Conservation (phyloP, 2,113 vertebrate genomes). For the human (Homo sapiens) region DNA sequence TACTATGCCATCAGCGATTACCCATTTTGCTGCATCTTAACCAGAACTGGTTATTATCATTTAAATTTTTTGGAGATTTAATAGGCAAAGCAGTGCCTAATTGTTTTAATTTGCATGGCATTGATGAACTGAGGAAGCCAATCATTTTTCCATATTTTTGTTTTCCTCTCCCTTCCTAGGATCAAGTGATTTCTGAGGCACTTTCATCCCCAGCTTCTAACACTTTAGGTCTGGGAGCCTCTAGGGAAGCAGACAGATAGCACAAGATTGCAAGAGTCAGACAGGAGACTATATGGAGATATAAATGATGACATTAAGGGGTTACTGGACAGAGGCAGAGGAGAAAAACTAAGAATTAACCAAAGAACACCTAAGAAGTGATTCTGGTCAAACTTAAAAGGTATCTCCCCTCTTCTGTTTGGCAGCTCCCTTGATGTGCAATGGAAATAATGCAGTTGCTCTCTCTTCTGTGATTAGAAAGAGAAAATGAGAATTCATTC, state of each 20-base stretch:
- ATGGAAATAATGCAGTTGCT: neutral
- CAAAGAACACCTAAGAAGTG: neutral
- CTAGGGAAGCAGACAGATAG: neutral
- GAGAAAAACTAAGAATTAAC: neutral
- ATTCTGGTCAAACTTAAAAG: neutral
- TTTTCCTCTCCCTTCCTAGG: neutral
- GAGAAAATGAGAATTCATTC: neutral
- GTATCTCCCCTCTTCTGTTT: neutral
- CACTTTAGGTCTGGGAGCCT: neutral
- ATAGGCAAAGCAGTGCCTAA: neutral
- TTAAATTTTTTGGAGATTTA: slow-evolving; percentile 9
- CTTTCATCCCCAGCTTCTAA: neutral
- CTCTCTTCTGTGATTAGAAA: neutral
- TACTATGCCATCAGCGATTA: neutral
- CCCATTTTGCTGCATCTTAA: slow-evolving; percentile 7
- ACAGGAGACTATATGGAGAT: neutral
- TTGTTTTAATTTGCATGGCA: slow-evolving; percentile 31
- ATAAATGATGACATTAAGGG: neutral
- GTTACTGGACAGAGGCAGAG: neutral
- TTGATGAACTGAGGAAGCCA: slow-evolving; percentile 14
- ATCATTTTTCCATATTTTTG: neutral
- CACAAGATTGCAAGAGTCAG: neutral
- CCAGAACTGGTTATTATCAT: slow-evolving; percentile 24
- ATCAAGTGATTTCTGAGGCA: neutral
- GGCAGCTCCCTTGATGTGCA: neutral